phyloP scores from a whole-genome alignment of 2,113 vertebrate genomes.

The Lepidothrix coronata region DNA sequence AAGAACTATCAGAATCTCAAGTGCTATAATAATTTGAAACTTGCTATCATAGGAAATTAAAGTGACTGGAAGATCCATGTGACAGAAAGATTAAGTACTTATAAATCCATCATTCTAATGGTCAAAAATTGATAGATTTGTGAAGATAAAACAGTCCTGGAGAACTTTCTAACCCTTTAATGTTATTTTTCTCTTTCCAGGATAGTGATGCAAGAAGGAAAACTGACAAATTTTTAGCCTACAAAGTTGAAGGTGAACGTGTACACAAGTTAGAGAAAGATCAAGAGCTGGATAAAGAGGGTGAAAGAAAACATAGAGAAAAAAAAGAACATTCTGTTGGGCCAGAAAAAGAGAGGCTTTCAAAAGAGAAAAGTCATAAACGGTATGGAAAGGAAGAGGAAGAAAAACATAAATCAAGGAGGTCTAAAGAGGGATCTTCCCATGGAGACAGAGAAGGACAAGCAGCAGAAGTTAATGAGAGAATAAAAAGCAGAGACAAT shows the following conservation, averaged over 20 bases:
- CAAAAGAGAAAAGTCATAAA: constrained; percentile 21
- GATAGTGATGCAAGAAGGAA: constrained; percentile 34
- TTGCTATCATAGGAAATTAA: background rate
- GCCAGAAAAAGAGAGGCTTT: constrained; percentile 43
- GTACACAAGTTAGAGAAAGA: constrained; percentile 45
- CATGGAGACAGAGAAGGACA: constrained; percentile 24
- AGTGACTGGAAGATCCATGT: background rate
- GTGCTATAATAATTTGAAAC: background rate
- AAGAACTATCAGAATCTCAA: background rate
- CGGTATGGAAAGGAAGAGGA: constrained; percentile 26
- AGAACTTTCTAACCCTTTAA: background rate
- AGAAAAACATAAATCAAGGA: constrained; percentile 43
- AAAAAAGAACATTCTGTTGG: constrained; percentile 36
- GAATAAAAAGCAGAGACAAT: background rate
- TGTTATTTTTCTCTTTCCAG: background rate
- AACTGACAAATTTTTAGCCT: constrained; percentile 43
- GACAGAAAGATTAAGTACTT: background rate
- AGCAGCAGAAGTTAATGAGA: constrained; percentile 41
- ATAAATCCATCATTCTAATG: background rate
- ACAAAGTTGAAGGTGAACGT: constrained; percentile 18
- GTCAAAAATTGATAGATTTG: background rate
- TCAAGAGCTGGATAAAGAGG: constrained; percentile 33
- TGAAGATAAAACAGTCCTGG: background rate
- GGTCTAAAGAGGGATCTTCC: constrained; percentile 47
- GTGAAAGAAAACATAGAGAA: constrained; percentile 55